A percentile compares a stretch with the other conserved stretches of the same genome.
phyloP scores from a whole-genome alignment of 2,113 vertebrate genomes.

The Pontoporia blainvillei region DNA sequence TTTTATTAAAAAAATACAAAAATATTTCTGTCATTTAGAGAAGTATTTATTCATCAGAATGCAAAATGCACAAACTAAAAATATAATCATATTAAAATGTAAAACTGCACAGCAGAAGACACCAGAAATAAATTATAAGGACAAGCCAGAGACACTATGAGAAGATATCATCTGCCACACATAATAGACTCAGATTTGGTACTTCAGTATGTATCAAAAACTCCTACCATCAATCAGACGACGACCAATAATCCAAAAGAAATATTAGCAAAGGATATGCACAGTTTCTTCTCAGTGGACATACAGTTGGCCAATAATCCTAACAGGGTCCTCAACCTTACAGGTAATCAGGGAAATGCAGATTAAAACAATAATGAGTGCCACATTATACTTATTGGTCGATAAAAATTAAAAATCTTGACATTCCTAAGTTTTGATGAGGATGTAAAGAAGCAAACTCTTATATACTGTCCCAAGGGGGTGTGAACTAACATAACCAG shows the following conservation, averaged over 20 bases:
- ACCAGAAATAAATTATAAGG: background rate
- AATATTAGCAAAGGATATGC: background rate
- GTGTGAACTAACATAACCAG: background rate
- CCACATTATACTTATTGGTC: background rate
- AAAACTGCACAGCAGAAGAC: background rate
- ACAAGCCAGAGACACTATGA: background rate
- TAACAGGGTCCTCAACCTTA: background rate
- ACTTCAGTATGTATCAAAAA: background rate
- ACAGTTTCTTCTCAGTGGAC: background rate
- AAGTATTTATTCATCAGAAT: background rate
- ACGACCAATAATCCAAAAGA: background rate
- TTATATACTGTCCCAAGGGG: background rate
- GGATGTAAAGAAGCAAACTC: background rate
- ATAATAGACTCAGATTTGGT: background rate
- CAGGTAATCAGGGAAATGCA: background rate
- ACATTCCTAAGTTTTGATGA: background rate
- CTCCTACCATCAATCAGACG: background rate
- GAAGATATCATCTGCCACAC: background rate
- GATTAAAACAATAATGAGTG: background rate
- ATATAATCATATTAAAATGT: conserved; percentile 33
- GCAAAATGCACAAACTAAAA: background rate
- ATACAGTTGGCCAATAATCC: background rate
- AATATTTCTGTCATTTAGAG: background rate
- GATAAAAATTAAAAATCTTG: background rate
- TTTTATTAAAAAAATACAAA: background rate